Evolutionary conservation across 2,797 vertebrate genomes (phyloP), one percentile per base, ranked within the genome.

Genomic region (Gambelia wislizenii): DNA sequence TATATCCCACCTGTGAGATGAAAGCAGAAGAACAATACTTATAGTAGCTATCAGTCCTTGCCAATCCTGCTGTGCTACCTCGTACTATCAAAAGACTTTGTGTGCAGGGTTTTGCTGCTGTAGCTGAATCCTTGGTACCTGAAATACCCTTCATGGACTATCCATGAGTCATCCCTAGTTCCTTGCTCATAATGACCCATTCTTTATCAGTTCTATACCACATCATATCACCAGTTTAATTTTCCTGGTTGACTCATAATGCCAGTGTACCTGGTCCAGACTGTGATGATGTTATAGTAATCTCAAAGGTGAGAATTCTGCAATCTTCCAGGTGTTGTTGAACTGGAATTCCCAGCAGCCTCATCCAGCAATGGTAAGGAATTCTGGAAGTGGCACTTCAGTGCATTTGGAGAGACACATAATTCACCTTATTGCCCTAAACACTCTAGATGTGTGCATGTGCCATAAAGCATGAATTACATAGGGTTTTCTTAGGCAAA

Each of bases 201-300:
- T 33, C 36, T 42, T 4, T 70, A 72, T 64, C 42, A 83, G 30
- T 74, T 75, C 54, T 64, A 59, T 59, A 20, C 27, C 39, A 25
- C 2, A 47, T 36, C 72, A 47, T 36, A 64, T 7, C 25, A 10
- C 25, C 47, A 33, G 42, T 36, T 69, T 67, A 18, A 79, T 69
- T n/a, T 87, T 61, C 76, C 49, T 79, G 47, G 69, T 75, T 88
- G 56, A 70, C 77, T 70, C 77, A 79, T 44, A 72, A 39, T 42
- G 39, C 36, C 44, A 72, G 9, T 22, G 33, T 14, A 75, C 16
- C 42, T 80, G 39, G 39, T 22, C 8, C 44, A 14, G 3, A 36
- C 20, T 49, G 27, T 61, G 54, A 47, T 61, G 59, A 83, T 42
- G 6, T 64, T 9, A 27, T 67, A 67, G 27, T 10, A 1, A 67